Evolutionary conservation across 2,113 vertebrate species (phyloP).

Genomic region (Vombatus ursinus): DNA sequence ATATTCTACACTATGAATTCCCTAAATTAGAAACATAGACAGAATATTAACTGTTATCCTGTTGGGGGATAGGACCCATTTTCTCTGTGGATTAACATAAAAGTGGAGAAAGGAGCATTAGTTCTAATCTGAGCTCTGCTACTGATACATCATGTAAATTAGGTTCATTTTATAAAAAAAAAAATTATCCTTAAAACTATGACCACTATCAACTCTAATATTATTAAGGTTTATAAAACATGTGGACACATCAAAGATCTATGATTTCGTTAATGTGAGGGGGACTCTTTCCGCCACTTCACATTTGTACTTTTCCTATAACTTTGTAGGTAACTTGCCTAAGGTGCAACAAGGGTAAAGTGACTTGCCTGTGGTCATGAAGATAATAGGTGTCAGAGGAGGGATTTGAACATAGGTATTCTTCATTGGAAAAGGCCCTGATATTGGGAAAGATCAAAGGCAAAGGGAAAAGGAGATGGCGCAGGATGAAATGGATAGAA

Average conservation of each 20-base stretch:
- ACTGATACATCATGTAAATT: background rate
- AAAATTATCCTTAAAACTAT: background rate
- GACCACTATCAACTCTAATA: background rate
- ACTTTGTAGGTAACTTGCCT: background rate
- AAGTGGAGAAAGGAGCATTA: background rate
- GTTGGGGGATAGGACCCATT: background rate
- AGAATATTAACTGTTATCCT: background rate
- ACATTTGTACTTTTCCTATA: background rate
- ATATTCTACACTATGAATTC: background rate
- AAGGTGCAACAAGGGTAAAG: background rate
- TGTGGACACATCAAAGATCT: background rate
- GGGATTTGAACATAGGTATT: background rate
- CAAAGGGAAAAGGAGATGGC: background rate
- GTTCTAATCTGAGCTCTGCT: background rate
- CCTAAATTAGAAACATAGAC: background rate
- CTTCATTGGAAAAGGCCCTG: background rate
- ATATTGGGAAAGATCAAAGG: background rate
- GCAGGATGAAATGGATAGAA: background rate
- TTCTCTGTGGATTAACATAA: background rate
- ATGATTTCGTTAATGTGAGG: background rate
- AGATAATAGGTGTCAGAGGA: background rate
- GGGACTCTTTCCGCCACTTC: background rate
- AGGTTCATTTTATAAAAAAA: background rate
- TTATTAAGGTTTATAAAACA: background rate
- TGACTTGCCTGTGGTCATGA: background rate